A percentile compares a stretch with the other conserved stretches of the same genome.
These are phyloP conservation scores for Cosmia trapezina DNA, from an alignment of 2,888 invertebrate species.

Conservation along the genomic window DNA sequence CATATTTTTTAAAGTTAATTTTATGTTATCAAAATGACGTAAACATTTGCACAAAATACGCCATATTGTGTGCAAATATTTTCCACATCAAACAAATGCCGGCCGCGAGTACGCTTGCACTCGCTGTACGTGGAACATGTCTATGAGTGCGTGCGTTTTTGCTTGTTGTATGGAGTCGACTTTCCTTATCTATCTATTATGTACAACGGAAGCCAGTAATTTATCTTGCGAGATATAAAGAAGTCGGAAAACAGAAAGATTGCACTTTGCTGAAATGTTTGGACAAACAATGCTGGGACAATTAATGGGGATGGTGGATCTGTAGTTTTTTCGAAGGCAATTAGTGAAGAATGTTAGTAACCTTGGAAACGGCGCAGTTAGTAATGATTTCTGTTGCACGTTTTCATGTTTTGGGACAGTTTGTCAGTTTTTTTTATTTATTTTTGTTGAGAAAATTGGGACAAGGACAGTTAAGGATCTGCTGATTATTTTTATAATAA, in stretches of 20 bases:
- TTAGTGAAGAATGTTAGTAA: constrained; percentile 44
- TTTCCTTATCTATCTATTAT: not conserved
- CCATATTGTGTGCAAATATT: not conserved
- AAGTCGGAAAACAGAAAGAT: constrained; percentile 64
- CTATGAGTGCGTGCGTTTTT: not conserved
- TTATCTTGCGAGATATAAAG: constrained; percentile 63
- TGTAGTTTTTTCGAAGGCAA: constrained; percentile 49
- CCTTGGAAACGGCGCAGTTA: constrained; percentile 43
- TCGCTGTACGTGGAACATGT: not conserved
- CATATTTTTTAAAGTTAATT: not conserved
- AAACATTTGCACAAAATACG: not conserved
- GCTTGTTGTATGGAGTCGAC: not conserved
- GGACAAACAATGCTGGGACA: constrained; percentile 59
- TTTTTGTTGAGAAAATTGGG: not conserved
- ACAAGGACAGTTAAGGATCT: not conserved
- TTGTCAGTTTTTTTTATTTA: constrained; percentile 23
- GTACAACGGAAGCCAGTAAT: constrained; percentile 52
- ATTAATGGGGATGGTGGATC: constrained; percentile 55
- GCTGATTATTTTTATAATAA: too few species aligned
- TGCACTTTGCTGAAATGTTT: constrained; percentile 56
- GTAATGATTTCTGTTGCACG: constrained; percentile 38
- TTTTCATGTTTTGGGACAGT: constrained; percentile 27
- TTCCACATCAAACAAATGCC: not conserved
- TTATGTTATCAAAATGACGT: not conserved
- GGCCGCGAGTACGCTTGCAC: not conserved